Percentiles rank a stretch among this genome's conserved stretches.
phyloP scores from a whole-genome alignment of 1,140 invertebrate species.

The Heliothis subflexa region DNA sequence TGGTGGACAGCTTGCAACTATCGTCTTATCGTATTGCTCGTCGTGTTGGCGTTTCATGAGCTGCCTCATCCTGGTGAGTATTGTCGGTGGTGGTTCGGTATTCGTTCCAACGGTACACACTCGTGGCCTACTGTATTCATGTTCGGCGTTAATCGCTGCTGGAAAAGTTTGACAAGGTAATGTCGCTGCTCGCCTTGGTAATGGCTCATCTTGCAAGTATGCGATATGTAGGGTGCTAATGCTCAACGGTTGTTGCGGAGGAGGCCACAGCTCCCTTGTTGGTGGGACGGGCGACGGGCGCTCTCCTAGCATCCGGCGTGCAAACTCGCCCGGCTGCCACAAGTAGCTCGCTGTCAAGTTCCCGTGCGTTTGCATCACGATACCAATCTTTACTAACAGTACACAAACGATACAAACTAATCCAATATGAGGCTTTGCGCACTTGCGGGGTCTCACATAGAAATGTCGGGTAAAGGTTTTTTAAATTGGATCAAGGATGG shows the following conservation, averaged over 20 bases:
- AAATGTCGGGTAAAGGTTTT: conserved; percentile 65
- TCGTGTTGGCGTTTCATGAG: conserved; percentile 60
- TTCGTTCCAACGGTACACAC: conserved; percentile 80
- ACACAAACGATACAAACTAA: conserved; percentile 67
- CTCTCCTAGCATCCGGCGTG: conserved; percentile 79
- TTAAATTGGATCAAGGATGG: conserved; percentile 74
- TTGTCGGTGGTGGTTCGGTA: conserved; percentile 72
- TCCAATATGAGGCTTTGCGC: conserved; percentile 79
- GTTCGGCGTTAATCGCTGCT: conserved; percentile 56
- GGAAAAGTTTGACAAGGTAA: conserved; percentile 67
- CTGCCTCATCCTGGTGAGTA: conserved; percentile 60
- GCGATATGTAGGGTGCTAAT: conserved; percentile 81
- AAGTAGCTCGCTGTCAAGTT: conserved; percentile 78
- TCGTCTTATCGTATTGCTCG: conserved; percentile 33
- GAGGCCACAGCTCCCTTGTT: conserved; percentile 78
- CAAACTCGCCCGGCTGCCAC: conserved; percentile 79
- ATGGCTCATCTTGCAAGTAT: conserved; percentile 74
- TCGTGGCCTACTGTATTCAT: conserved; percentile 58
- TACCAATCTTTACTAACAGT: conserved; percentile 69
- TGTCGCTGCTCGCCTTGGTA: conserved; percentile 66
- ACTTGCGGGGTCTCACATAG: conserved; percentile 75
- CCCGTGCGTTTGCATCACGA: conserved; percentile 80
- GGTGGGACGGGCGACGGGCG: conserved; percentile 79
- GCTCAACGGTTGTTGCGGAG: conserved; percentile 71
- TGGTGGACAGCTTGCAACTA: conserved; percentile 52